phyloP scores from a whole-genome alignment of 2,888 invertebrate genomes.

The Cheilosia variabilis region DNA sequence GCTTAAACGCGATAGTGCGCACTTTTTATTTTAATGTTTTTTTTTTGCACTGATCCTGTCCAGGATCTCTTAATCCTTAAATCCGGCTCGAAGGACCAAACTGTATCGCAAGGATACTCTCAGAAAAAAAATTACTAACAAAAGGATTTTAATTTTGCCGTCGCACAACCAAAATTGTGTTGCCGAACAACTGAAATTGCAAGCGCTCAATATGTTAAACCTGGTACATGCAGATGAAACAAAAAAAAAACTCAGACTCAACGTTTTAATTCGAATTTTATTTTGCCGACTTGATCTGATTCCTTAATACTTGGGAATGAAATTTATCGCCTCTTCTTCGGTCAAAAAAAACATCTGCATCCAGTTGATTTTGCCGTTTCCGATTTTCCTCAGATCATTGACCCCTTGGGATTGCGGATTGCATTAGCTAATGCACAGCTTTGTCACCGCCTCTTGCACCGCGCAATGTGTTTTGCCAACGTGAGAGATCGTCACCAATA shows the following conservation, averaged over 20 bases:
- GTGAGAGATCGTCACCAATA: not conserved
- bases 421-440: not conserved
- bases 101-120: not conserved
- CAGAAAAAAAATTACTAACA: not conserved
- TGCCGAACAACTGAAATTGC: too few relatives aligned
- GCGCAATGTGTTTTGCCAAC: not conserved
- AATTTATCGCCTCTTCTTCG: too few relatives aligned
- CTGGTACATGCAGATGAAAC: not conserved
- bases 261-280: not conserved
- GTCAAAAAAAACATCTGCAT: not conserved
- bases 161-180: too few relatives aligned
- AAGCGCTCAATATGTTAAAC: too few relatives aligned
- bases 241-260: not conserved
- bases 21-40: too few relatives aligned
- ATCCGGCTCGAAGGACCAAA: constrained; percentile 1
- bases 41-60: not conserved
- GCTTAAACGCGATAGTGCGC: not conserved
- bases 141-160: not conserved
- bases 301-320: too few relatives aligned
- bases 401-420: not conserved
- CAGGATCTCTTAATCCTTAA: not conserved
- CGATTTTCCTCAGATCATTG: not conserved
- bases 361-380: not conserved
- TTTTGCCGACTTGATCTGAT: too few relatives aligned
- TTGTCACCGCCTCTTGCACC: not conserved